Evolutionary conservation across 2,888 invertebrate genomes (phyloP), one percentile per base, ranked within the genome.

Genomic region (Osedax frankpressi): DNA sequence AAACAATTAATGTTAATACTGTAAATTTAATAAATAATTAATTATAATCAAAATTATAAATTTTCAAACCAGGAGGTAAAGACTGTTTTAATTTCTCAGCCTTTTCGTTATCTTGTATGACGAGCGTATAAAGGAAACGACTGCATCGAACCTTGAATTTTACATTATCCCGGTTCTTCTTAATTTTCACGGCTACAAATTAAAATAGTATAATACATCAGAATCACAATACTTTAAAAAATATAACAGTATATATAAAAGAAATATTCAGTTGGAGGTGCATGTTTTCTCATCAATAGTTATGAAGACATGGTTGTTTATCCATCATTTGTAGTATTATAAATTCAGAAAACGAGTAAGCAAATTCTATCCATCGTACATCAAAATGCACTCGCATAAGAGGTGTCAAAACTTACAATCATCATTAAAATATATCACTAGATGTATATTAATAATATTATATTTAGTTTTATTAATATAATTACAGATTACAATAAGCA

Each of bases 101-200:
- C 89, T 98, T 98, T 86, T 97, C 97, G 85, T 93, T 93, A 86
- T 98, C 97, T 2, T 92, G 91, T 81, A 98, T 95, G 73, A 96
- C 96, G 77, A 98, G 88, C 29, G 98, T 98, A 88, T 98, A 98
- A 75, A 98, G 88, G 87, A 94, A 98, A 80, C 94, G 89, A 25
- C 94, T 94, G 87, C 97, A 98, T 76, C 97, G 91, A 77, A 98
- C 94, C 88, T 98, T 98, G 89, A 98, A 98, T 87, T 98, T 98
- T n/a, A 86, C 86, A 87, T 96, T 96, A 77, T 92, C 91, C 14
- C 91, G 88, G 84, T 98, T n/a, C n/a, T n/a, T n/a, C n/a, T n/a
- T n/a, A n/a, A n/a, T n/a, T n/a, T n/a, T n/a, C n/a, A n/a, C n/a
- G 88, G 84, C 98, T 44, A 44, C 44, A 44, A 44, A 11, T 44